Percentiles rank a stretch among this genome's conserved stretches.
These are phyloP conservation scores for Euplagia quadripunctaria DNA, from an alignment of 2,888 invertebrate species.

Conservation along the genomic window DNA sequence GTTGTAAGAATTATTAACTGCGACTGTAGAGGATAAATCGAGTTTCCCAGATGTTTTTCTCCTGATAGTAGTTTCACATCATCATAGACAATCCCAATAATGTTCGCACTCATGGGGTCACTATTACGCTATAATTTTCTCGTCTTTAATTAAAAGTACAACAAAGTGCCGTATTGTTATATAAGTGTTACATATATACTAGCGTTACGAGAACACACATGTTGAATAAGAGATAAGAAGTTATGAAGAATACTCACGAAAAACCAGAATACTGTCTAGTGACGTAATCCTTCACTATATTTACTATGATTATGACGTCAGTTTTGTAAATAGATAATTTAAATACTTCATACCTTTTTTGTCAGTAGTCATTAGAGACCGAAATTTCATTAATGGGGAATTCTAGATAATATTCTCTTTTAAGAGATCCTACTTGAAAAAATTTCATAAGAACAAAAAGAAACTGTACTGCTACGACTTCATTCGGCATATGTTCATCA, in stretches of 20 bases:
- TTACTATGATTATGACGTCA: neutral
- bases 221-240: conserved; percentile 46
- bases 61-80: neutral
- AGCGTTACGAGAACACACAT: conserved; percentile 27
- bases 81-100: conserved; percentile 15
- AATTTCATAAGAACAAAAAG: too few relatives aligned
- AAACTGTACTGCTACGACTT: too few relatives aligned
- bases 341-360: neutral
- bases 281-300: conserved; percentile 18
- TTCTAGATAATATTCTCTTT: neutral
- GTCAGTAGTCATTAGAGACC: too few relatives aligned
- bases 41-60: too few relatives aligned
- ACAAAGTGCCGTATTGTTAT: conserved; percentile 34
- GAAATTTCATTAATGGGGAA: neutral
- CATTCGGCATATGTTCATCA: too few relatives aligned
- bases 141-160: conserved; percentile 38
- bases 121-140: conserved; percentile 15
- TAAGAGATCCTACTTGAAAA: neutral
- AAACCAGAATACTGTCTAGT: conserved; percentile 35
- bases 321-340: neutral
- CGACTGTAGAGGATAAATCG: too few relatives aligned
- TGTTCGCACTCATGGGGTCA: neutral
- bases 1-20: too few relatives aligned
- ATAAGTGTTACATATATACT: conserved; percentile 38
- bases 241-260: conserved; percentile 49